phyloP scores from a whole-genome alignment of 2,797 vertebrate genomes.

The Sternarchorhynchus goeldii region DNA sequence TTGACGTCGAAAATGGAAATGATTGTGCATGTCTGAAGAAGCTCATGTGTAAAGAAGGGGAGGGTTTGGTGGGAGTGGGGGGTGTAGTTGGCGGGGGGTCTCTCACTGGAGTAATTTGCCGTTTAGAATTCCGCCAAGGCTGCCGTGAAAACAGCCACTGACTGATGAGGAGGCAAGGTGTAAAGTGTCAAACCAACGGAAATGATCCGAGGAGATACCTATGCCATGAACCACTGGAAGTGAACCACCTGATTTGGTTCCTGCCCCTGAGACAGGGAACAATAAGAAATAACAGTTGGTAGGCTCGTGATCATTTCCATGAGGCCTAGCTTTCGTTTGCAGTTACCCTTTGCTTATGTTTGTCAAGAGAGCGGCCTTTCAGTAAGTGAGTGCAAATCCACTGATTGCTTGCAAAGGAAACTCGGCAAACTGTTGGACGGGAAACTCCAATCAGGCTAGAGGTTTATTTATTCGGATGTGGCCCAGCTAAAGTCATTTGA shows the following conservation, averaged over 20 bases:
- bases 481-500: conserved; percentile 64
- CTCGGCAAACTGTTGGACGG: conserved; percentile 56
- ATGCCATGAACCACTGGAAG: conserved; percentile 51
- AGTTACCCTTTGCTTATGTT: conserved; percentile 49
- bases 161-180: conserved; percentile 40
- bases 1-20: conserved; percentile 30
- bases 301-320: conserved; percentile 6
- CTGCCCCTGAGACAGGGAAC: not conserved
- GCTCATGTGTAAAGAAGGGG: conserved; percentile 1
- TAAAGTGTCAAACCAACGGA: conserved; percentile 37
- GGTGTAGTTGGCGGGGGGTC: conserved; percentile 2
- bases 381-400: conserved; percentile 68
- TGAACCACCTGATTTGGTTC: not conserved
- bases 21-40: conserved; percentile 7
- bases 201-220: conserved; percentile 59
- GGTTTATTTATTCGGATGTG: conserved; percentile 73
- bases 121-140: conserved; percentile 25
- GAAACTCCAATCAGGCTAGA: conserved; percentile 59
- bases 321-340: conserved; percentile 7
- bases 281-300: conserved; percentile 5
- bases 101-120: conserved; percentile 32
- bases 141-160: conserved; percentile 44
- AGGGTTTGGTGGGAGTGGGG: not conserved
- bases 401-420: conserved; percentile 70
- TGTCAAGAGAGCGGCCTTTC: conserved; percentile 54